A percentile compares a stretch with the other conserved stretches of the same genome.
phyloP scores from a whole-genome alignment of 2,113 vertebrate genomes.

The Rhinolophus ferrumequinum region DNA sequence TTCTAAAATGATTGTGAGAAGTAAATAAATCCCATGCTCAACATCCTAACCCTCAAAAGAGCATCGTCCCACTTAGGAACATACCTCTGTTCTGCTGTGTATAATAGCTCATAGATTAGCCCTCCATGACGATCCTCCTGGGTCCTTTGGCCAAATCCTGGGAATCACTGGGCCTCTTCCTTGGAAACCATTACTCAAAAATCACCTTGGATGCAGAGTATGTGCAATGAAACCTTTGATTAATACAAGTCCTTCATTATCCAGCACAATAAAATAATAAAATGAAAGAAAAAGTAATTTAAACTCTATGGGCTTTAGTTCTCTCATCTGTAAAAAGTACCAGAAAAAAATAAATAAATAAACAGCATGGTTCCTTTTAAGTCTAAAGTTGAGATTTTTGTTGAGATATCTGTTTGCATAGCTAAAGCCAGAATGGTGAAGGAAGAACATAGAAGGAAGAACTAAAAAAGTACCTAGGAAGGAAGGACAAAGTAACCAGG shows the following conservation, averaged over 20 bases:
- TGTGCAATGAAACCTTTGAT: constrained; percentile 34
- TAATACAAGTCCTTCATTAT: constrained; percentile 9
- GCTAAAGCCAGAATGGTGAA: neutral
- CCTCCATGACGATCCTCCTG: neutral
- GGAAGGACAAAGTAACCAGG: neutral
- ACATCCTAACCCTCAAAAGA: neutral
- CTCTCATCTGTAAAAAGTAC: neutral
- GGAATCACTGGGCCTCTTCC: neutral
- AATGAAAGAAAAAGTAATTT: constrained; percentile 9
- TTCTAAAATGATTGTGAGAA: neutral
- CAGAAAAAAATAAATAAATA: neutral
- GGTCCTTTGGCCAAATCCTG: neutral
- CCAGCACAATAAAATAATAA: constrained; percentile 30
- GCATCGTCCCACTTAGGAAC: neutral
- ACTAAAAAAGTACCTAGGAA: neutral
- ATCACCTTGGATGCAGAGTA: neutral
- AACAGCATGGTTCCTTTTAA: neutral
- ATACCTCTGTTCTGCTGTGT: neutral
- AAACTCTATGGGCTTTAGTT: neutral
- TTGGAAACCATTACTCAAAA: constrained; percentile 26
- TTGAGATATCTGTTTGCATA: neutral
- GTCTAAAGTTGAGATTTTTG: neutral
- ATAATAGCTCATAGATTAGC: neutral
- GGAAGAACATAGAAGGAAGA: neutral
- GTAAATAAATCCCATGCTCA: neutral